Evolutionary conservation across 2,797 vertebrate genomes (phyloP).

Genomic region (Vultur gryphus): DNA sequence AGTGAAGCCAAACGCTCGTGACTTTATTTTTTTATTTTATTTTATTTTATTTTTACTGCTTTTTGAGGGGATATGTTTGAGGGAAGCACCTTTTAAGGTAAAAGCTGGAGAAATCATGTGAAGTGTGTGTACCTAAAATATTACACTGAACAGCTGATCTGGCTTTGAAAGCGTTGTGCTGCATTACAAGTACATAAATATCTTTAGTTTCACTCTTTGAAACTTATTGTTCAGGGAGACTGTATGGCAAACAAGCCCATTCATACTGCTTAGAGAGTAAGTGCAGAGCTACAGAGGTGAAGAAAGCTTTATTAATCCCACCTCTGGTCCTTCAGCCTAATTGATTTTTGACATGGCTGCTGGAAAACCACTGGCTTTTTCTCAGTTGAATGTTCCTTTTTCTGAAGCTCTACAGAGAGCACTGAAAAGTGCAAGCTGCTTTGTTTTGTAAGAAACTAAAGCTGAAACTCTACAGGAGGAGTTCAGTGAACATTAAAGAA

Average conservation of each 20-base stretch:
- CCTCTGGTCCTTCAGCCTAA: not conserved
- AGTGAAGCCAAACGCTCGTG: not conserved
- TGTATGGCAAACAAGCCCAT: not conserved
- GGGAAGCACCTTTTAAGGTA: not conserved
- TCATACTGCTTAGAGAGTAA: not conserved
- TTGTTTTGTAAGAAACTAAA: not conserved
- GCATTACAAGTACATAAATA: not conserved
- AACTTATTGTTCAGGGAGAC: not conserved
- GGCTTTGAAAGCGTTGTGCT: not conserved
- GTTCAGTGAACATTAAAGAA: conserved; percentile 45
- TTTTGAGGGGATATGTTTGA: not conserved
- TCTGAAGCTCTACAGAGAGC: not conserved
- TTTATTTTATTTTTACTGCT: not conserved
- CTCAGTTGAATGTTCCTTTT: not conserved
- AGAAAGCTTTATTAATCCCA: not conserved
- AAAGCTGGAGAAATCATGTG: not conserved
- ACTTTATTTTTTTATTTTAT: not conserved
- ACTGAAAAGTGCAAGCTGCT: not conserved
- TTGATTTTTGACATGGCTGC: conserved; percentile 29
- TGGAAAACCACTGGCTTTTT: conserved; percentile 28
- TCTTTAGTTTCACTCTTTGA: conserved; percentile 9
- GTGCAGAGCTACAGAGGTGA: not conserved
- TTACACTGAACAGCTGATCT: not conserved
- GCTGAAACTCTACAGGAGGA: conserved; percentile 11
- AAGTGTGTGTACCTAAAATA: not conserved